phyloP scores from a whole-genome alignment of 2,888 invertebrate species.

The Drosophila cognata region DNA sequence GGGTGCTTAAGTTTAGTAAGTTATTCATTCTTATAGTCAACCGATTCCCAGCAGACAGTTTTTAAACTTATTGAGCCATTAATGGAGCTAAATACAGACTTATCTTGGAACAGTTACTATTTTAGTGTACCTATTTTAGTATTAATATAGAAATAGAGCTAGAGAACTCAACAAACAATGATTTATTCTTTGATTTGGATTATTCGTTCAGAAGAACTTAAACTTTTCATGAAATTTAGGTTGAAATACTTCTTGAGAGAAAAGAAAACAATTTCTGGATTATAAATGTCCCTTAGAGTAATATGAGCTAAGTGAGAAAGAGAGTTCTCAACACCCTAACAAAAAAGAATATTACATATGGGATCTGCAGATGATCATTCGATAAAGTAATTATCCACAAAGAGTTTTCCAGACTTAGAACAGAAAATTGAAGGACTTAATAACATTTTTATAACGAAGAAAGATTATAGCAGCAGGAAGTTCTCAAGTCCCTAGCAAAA shows the following conservation, averaged over 20 bases:
- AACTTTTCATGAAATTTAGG: too few species aligned
- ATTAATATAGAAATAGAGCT: neutral
- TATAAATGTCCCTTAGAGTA: neutral
- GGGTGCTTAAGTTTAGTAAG: constrained; percentile 34
- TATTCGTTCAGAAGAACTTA: neutral
- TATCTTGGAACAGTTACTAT: neutral
- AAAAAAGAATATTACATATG: neutral
- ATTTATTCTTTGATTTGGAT: neutral
- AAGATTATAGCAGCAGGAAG: too few species aligned
- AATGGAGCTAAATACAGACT: neutral
- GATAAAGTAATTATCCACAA: neutral
- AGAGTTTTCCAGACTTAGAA: neutral
- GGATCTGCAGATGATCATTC: neutral
- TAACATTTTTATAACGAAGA: too few species aligned
- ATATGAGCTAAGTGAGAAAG: neutral
- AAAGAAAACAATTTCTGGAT: neutral
- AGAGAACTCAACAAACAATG: neutral
- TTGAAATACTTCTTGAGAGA: neutral
- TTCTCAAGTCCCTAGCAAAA: too few species aligned
- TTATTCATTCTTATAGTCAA: constrained; percentile 29
- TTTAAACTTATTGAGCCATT: neutral
- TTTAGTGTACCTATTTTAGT: neutral
- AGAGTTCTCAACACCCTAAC: neutral
- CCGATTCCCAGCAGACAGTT: constrained; percentile 26
- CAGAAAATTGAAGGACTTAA: neutral